phyloP scores from a whole-genome alignment of 1,140 invertebrate species.

The Neodiprion lecontei region DNA sequence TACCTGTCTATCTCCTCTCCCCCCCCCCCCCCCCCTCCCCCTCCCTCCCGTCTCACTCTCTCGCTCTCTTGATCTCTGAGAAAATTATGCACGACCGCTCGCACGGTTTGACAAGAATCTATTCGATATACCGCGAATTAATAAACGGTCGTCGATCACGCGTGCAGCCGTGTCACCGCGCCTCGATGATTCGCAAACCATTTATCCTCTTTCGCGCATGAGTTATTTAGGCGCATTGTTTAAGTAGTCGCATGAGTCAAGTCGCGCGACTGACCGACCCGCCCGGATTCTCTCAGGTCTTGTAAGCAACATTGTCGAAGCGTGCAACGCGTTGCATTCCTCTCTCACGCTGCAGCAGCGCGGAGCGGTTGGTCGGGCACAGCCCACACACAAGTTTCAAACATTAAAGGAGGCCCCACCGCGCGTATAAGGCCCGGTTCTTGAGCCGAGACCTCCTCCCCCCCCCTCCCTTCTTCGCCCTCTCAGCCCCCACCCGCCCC shows the following conservation, averaged over 20 bases:
- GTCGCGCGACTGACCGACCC: not conserved
- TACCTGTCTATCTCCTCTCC: not conserved
- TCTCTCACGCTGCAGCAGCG: not conserved
- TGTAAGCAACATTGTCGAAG: slow-evolving; percentile 5
- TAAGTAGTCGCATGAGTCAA: slow-evolving; percentile 1
- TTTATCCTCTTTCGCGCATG: no score
- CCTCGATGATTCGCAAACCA: no score
- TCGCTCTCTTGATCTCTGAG: not conserved
- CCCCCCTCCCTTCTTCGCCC: no score
- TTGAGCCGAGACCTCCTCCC: not conserved
- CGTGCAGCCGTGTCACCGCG: no score
- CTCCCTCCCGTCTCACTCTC: not conserved
- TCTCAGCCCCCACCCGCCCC: not conserved
- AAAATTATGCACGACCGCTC: not conserved
- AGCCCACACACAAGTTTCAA: slow-evolving; percentile 5
- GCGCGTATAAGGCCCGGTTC: slow-evolving; percentile 6
- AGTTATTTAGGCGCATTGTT: not conserved
- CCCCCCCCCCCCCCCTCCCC: not conserved
- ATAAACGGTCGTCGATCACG: not conserved
- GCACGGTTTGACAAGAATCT: not conserved
- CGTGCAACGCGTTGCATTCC: slow-evolving; percentile 6
- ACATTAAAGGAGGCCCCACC: slow-evolving; percentile 6
- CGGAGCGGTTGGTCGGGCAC: slow-evolving; percentile 3
- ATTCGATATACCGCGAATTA: not conserved
- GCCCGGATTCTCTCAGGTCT: not conserved